These are phyloP conservation scores for Chrysemys picta DNA, from an alignment of 2,113 vertebrate genomes.

Conservation along the genomic window DNA sequence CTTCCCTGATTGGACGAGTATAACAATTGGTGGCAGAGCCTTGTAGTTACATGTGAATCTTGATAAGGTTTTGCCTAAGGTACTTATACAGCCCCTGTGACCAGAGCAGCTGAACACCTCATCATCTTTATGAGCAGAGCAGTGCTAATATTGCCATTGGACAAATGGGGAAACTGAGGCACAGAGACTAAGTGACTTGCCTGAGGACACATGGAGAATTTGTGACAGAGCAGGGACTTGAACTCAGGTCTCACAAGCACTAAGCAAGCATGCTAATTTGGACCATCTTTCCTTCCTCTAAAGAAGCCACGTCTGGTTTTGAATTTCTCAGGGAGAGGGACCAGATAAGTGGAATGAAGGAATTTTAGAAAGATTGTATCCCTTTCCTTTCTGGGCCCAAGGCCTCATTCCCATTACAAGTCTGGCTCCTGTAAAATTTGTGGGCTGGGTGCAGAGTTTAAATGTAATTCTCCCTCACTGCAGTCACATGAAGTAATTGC, in stretches of 20 bases:
- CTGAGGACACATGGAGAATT: neutral
- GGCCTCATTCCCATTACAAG: no score
- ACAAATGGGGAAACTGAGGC: neutral
- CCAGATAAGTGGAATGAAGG: neutral
- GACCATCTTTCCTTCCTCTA: neutral
- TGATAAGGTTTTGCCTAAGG: neutral
- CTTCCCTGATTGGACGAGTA: neutral
- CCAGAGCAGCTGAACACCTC: neutral
- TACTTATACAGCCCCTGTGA: neutral
- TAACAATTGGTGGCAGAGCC: neutral
- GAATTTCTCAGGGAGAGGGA: neutral
- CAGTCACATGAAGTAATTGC: rapidly evolving
- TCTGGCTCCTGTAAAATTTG: neutral
- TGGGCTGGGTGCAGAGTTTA: neutral
- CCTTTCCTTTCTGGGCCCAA: neutral
- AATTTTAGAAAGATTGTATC: neutral
- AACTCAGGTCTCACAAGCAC: neutral
- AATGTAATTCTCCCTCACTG: neutral
- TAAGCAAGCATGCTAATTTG: neutral
- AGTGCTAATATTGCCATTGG: neutral
- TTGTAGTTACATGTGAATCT: neutral
- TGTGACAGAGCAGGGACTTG: neutral
- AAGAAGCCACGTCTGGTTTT: neutral
- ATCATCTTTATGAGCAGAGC: neutral
- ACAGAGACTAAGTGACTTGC: neutral